Conservation (phyloP, 2,797 vertebrate species). For the Tenualosa ilisha region DNA sequence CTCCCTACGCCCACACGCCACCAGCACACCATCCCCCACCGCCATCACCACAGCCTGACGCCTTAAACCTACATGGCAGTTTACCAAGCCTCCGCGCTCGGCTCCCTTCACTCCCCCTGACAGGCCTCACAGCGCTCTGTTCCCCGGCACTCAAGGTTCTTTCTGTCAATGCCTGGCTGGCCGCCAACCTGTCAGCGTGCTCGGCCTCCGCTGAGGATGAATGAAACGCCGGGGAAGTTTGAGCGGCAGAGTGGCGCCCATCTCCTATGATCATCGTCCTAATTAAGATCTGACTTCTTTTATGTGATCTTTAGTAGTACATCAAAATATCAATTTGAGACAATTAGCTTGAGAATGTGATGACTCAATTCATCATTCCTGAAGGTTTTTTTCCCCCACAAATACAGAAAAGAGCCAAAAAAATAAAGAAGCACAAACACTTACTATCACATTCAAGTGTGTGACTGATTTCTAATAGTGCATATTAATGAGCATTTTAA, state of each 20-base stretch:
- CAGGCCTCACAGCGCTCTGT: slow-evolving; percentile 86
- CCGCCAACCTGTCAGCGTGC: slow-evolving; percentile 81
- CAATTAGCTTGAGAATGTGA: slow-evolving; percentile 66
- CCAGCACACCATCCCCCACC: not conserved
- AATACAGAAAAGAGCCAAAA: slow-evolving; percentile 58
- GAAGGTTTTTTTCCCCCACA: slow-evolving; percentile 53
- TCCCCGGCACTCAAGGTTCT: slow-evolving; percentile 82
- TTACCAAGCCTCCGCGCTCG: slow-evolving; percentile 74
- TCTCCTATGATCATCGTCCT: slow-evolving; percentile 72
- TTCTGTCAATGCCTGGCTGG: slow-evolving; percentile 84
- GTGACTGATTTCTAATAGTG: slow-evolving; percentile 58
- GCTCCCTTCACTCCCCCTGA: slow-evolving; percentile 76
- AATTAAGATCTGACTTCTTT: slow-evolving; percentile 71
- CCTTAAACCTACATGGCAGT: slow-evolving; percentile 87
- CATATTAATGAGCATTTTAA: slow-evolving; percentile 68
- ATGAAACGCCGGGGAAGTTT: slow-evolving; percentile 78
- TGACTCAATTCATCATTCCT: slow-evolving; percentile 64
- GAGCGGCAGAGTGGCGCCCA: slow-evolving; percentile 61
- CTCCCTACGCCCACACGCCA: slow-evolving; percentile 50
- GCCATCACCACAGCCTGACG: slow-evolving; percentile 72
- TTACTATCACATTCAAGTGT: slow-evolving; percentile 62
- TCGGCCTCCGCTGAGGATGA: slow-evolving; percentile 66
- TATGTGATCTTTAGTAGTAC: slow-evolving; percentile 68
- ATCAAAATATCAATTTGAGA: slow-evolving; percentile 77
- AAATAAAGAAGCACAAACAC: slow-evolving; percentile 44